Percentiles rank a stretch among this genome's conserved stretches.
phyloP scores from a whole-genome alignment of 2,888 invertebrate species.

The Anoncus sp. region DNA sequence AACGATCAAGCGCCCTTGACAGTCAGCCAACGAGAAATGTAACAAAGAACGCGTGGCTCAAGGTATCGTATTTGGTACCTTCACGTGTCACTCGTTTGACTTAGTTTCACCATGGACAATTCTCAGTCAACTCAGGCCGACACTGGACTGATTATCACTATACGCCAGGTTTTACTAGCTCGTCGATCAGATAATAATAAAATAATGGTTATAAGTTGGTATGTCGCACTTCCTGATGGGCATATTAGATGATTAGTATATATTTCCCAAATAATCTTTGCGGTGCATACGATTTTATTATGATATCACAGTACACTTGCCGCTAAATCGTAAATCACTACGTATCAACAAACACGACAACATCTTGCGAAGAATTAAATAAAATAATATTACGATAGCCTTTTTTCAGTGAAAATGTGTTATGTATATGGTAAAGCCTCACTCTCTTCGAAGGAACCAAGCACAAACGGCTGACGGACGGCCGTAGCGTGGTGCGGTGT shows the following conservation, averaged over 20 bases:
- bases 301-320: slow-evolving; percentile 35
- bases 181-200: neutral
- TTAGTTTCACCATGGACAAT: slow-evolving; percentile 8
- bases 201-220: slow-evolving; percentile 3
- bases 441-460: slow-evolving; percentile 38
- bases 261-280: neutral
- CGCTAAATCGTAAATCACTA: slow-evolving; percentile 31
- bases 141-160: slow-evolving; percentile 30
- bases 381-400: slow-evolving; percentile 21
- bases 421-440: slow-evolving; percentile 5
- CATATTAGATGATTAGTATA: neutral
- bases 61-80: slow-evolving; percentile 44
- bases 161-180: neutral
- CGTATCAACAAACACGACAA: too few species aligned
- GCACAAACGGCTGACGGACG: slow-evolving; percentile 50
- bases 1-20: slow-evolving; percentile 58
- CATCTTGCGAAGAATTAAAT: too few species aligned
- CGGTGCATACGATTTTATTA: neutral
- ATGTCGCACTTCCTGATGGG: neutral
- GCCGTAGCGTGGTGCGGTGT: slow-evolving; percentile 61
- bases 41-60: slow-evolving; percentile 55
- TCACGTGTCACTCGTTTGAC: slow-evolving; percentile 33
- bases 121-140: slow-evolving; percentile 28
- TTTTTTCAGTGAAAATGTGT: neutral
- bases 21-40: slow-evolving; percentile 61